phyloP scores from a whole-genome alignment of 1,140 invertebrate genomes.

The Neotoxoptera formosana region DNA sequence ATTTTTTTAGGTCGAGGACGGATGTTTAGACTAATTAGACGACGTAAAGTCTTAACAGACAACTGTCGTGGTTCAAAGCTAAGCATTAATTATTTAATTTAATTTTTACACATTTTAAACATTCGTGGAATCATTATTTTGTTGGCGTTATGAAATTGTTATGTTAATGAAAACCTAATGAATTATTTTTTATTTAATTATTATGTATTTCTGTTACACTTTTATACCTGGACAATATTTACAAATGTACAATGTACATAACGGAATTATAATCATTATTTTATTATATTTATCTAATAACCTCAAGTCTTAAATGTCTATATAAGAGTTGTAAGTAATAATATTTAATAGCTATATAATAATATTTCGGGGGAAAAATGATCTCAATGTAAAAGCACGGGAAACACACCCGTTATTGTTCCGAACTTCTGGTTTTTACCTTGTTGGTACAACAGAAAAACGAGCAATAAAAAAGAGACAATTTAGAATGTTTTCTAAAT shows the following conservation, averaged over 20 bases:
- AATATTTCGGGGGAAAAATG: background rate
- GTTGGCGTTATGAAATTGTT: background rate
- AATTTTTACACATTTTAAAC: background rate
- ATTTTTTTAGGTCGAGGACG: slow-evolving; percentile 1
- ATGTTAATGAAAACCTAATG: background rate
- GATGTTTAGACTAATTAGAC: slow-evolving; percentile 10
- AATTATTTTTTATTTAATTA: background rate
- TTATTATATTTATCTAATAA: background rate
- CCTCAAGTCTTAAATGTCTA: background rate
- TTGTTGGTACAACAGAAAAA: background rate
- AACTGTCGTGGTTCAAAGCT: background rate
- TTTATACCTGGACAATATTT: background rate
- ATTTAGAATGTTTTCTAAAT: too few relatives aligned
- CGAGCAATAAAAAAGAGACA: background rate
- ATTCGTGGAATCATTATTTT: background rate
- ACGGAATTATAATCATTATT: background rate
- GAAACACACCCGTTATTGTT: background rate
- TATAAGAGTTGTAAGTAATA: background rate
- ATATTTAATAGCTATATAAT: background rate
- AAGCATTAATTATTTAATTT: background rate
- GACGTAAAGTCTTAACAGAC: background rate
- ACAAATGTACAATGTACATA: too few relatives aligned
- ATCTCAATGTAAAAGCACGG: background rate
- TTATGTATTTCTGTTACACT: background rate
- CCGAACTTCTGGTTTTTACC: too few relatives aligned